Evolutionary conservation across 2,113 vertebrate species (phyloP).

Genomic region (Deroptyus accipitrinus): DNA sequence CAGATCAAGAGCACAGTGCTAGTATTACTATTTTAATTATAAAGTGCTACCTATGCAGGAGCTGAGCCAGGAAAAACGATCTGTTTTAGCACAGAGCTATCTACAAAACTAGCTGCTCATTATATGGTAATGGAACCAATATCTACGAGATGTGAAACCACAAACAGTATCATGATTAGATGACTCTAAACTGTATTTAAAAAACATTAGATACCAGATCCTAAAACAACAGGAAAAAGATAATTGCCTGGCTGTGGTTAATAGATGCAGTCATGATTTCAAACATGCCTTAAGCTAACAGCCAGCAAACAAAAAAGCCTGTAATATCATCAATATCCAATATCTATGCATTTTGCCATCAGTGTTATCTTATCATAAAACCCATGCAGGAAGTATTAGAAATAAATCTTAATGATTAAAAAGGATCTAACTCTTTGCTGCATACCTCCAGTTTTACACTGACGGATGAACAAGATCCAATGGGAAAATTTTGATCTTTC

Average conservation of each 20-base stretch:
- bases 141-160: neutral
- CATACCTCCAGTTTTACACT: neutral
- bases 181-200: neutral
- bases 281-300: neutral
- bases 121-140: neutral
- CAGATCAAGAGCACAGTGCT: neutral
- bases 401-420: constrained; percentile 1
- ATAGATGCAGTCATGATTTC: neutral
- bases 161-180: neutral
- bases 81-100: neutral
- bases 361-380: neutral
- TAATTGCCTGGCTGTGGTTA: neutral
- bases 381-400: neutral
- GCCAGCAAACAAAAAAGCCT: neutral
- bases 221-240: neutral
- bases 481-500: neutral
- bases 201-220: neutral
- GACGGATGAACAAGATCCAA: neutral
- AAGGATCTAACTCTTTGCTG: neutral
- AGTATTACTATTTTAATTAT: neutral
- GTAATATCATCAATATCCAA: neutral
- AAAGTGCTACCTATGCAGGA: neutral
- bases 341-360: neutral
- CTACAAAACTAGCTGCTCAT: neutral
- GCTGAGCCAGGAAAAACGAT: neutral